phyloP scores from a whole-genome alignment of 2,113 vertebrate species.

The Poeciliopsis occidentalis region DNA sequence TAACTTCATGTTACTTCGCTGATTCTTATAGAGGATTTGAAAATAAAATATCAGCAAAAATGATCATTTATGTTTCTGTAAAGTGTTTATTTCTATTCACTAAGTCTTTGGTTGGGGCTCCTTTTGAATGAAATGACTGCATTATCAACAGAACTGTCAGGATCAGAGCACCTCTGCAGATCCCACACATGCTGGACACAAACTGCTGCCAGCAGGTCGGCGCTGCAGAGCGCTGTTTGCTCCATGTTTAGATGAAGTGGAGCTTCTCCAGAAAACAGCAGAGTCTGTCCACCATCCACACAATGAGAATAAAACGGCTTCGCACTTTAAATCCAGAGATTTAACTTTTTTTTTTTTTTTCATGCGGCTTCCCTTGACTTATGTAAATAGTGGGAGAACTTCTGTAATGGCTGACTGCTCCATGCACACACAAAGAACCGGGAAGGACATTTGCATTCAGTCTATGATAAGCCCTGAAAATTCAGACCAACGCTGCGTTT shows the following conservation, averaged over 20 bases:
- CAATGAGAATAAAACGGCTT: not conserved
- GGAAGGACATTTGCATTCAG: not conserved
- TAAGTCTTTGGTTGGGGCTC: not conserved
- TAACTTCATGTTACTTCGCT: no score
- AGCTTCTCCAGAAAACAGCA: not conserved
- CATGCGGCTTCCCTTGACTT: not conserved
- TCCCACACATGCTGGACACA: not conserved
- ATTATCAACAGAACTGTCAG: not conserved
- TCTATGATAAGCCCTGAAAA: not conserved
- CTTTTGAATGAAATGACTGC: not conserved
- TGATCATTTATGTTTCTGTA: not conserved
- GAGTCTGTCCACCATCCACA: not conserved
- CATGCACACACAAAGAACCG: not conserved
- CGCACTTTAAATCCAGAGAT: not conserved
- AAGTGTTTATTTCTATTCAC: not conserved
- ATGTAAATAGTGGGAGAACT: not conserved
- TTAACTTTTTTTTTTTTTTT: not conserved
- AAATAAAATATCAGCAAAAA: not conserved
- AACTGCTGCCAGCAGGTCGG: no score
- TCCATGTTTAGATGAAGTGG: no score
- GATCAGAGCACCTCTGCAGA: not conserved
- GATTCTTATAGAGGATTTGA: not conserved
- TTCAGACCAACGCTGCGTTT: not conserved
- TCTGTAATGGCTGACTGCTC: not conserved
- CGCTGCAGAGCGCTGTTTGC: no score